Evolutionary conservation across 2,888 invertebrate species (phyloP).

Genomic region (Heteromurus nitidus): DNA sequence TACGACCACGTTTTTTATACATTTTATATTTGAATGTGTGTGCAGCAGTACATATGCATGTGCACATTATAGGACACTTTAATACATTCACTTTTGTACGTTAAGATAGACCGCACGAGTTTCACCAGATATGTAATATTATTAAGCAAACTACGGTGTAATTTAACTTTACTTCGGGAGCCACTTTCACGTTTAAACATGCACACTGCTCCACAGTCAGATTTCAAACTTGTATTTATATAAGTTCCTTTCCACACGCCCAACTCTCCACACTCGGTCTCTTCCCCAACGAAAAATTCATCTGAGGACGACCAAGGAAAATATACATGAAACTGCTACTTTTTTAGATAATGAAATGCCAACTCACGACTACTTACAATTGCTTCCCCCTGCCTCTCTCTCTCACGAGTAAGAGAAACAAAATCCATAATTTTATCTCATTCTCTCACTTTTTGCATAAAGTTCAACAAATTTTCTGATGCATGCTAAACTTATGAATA

Average conservation of each 20-base stretch:
- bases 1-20: no score
- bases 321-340: constrained; percentile 12
- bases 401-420: neutral
- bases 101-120: no score
- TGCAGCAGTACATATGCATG: no score
- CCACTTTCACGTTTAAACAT: no score
- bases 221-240: constrained; percentile 6
- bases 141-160: no score
- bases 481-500: neutral
- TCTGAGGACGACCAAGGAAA: neutral
- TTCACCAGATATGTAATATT: no score
- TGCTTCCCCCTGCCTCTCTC: neutral
- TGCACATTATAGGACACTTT: no score
- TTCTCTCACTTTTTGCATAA: constrained; percentile 14
- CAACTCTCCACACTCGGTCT: neutral
- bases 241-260: neutral
- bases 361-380: constrained; percentile 50
- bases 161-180: no score
- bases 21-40: no score
- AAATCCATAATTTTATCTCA: constrained; percentile 32
- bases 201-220: constrained; percentile 3
- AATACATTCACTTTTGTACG: no score
- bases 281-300: neutral
- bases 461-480: constrained; percentile 7
- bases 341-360: constrained; percentile 60